phyloP scores from a whole-genome alignment of 2,888 invertebrate species.

The Idaea dimidiata region DNA sequence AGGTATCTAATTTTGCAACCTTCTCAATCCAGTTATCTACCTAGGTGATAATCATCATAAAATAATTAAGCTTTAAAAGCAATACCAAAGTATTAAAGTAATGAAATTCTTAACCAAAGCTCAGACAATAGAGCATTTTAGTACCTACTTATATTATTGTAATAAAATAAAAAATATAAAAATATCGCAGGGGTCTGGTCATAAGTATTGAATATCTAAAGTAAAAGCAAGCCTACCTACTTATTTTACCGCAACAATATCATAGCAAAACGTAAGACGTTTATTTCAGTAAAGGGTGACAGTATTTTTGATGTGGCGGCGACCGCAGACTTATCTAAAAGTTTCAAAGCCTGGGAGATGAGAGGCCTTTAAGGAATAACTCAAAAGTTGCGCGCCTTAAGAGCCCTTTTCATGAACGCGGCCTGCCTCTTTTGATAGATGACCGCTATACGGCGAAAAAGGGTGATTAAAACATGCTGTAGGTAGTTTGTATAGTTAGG shows the following conservation, averaged over 20 bases:
- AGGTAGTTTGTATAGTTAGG: background rate
- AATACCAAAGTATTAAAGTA: too few relatives aligned
- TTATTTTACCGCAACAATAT: background rate
- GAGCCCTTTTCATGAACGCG: conserved; percentile 41
- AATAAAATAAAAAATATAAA: too few relatives aligned
- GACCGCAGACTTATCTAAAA: conserved; percentile 46
- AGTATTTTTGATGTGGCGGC: conserved; percentile 51
- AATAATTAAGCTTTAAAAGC: too few relatives aligned
- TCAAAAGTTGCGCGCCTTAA: conserved; percentile 44
- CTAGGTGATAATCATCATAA: too few relatives aligned
- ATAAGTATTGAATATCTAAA: background rate
- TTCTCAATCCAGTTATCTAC: too few relatives aligned
- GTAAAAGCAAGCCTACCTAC: background rate
- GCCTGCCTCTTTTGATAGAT: conserved; percentile 36
- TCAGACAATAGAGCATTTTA: too few relatives aligned
- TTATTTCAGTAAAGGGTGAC: conserved; percentile 36
- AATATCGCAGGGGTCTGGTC: background rate
- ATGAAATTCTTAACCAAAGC: too few relatives aligned
- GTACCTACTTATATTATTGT: too few relatives aligned
- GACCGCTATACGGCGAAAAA: background rate
- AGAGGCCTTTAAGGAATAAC: conserved; percentile 43
- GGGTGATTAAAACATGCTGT: background rate
- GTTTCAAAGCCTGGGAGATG: conserved; percentile 38
- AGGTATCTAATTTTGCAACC: too few relatives aligned
- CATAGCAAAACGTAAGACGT: conserved; percentile 23